These are phyloP conservation scores for Solenopsis fugax DNA, from an alignment of 1,140 invertebrate species.

Conservation along the genomic window DNA sequence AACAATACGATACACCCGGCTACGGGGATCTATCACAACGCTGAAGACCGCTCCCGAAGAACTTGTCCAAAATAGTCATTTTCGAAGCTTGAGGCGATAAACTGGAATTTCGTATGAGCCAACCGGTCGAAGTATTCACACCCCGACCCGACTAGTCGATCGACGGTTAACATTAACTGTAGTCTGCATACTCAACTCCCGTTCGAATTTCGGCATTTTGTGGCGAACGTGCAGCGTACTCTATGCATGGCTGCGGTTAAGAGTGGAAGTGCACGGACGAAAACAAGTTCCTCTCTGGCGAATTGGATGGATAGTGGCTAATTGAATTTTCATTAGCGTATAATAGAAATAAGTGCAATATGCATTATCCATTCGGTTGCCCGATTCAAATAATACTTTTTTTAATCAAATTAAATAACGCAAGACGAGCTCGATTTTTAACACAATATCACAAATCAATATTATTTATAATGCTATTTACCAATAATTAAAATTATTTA, in stretches of 20 bases:
- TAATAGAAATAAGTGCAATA: neutral
- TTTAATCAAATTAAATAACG: neutral
- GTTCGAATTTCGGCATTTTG: constrained; percentile 57
- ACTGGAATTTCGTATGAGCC: constrained; percentile 52
- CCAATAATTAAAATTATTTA: neutral
- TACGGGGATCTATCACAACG: neutral
- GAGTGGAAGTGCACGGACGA: neutral
- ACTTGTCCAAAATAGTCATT: constrained; percentile 41
- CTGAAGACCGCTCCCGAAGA: neutral
- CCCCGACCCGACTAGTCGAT: constrained; percentile 1
- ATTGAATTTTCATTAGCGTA: constrained; percentile 36
- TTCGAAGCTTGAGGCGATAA: constrained; percentile 31
- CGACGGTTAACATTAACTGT: constrained; percentile 41
- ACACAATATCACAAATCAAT: neutral
- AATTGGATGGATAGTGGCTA: neutral
- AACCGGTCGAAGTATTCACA: constrained; percentile 43
- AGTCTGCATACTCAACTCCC: neutral
- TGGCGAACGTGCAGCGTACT: neutral
- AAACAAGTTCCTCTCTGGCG: neutral
- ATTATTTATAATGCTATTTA: neutral
- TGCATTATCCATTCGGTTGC: neutral
- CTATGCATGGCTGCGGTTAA: constrained; percentile 7
- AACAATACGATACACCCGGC: constrained; percentile 35
- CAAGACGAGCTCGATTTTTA: neutral
- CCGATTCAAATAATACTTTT: neutral